Evolutionary conservation across 2,797 vertebrate genomes (phyloP).

Genomic region (Sparidentex hasta): DNA sequence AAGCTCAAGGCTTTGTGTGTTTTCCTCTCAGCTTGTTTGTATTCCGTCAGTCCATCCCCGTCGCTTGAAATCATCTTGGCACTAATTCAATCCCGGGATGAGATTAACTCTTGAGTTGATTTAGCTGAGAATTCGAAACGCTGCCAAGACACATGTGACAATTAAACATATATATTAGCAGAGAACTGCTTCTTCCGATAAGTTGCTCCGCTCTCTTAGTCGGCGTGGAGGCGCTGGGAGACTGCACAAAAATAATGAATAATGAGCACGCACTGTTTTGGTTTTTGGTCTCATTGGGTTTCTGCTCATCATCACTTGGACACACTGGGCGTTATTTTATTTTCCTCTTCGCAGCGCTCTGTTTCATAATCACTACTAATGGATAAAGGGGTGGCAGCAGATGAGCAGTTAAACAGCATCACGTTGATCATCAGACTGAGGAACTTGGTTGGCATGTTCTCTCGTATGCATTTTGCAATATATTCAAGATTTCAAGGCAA

Average conservation of each 20-base stretch:
- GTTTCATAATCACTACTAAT: constrained; percentile 51
- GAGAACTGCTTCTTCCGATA: constrained; percentile 53
- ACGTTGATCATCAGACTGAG: constrained; percentile 53
- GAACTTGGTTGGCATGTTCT: constrained; percentile 67
- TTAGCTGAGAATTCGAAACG: constrained; percentile 74
- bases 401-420: constrained; percentile 74
- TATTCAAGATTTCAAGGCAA: constrained; percentile 72
- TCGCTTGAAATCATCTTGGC: constrained; percentile 79
- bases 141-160: constrained; percentile 69
- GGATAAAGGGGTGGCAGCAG: constrained; percentile 43
- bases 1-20: constrained; percentile 84
- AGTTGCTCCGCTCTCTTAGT: constrained; percentile 48
- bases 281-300: constrained; percentile 34
- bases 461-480: constrained; percentile 76
- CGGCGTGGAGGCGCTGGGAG: not conserved
- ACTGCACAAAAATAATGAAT: constrained; percentile 33
- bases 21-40: constrained; percentile 71
- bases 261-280: constrained; percentile 32
- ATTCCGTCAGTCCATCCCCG: constrained; percentile 74
- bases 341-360: constrained; percentile 38
- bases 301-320: constrained; percentile 36
- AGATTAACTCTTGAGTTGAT: constrained; percentile 80
- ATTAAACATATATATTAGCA: constrained; percentile 74
- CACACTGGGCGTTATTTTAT: constrained; percentile 36
- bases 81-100: constrained; percentile 81